Base-by-base conservation (phyloP, 2,888 invertebrate genomes). In the Brachylomia viminalis region DNA sequence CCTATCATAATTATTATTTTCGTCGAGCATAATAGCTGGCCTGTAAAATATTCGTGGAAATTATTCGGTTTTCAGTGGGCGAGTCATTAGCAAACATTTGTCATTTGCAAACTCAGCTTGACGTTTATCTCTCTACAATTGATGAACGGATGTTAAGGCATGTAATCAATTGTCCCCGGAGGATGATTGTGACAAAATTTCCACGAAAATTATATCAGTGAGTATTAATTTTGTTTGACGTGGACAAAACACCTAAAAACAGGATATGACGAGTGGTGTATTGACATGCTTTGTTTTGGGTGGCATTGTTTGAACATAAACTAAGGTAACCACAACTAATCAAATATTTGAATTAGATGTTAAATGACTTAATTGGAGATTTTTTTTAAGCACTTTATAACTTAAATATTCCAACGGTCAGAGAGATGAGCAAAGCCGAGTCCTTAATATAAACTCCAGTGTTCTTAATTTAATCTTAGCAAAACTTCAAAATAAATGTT, bases 41-140 rank as follows among this genome's bases (percentile, higher is more conserved):
- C 89, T 90, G 91, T 92, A 91, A 93, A 94, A 93, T 93, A 92
- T 92, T 92, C 89, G 88, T 72, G 80, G 85, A 90, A 94, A 94
- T 93, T 92, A 92, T 93, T 94, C 92, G 93, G 92, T 93, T 94
- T 93, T 92, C 92, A 89, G 87, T 91, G 88, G 85, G 88, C 90
- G 90, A 93, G 94, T 94, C 95, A 95, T 95, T 95, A 95, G 95
- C 94, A 94, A 94, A 94, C 95, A 95, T 95, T 95, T 95, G 94
- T 95, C 95, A 95, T 94, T 95, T 94, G 93, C 94, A 94, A 95
- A 94, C 94, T 94, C 94, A 89, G 91, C 90, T 90, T 94, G 95
- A 95, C 95, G 93, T 94, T 95, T 94, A 95, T 95, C 94, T 93
- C 93, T 92, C 91, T 93, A 94, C 94, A 94, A 95, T 94, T 95